phyloP scores from a whole-genome alignment of 2,113 vertebrate species.

The Protomyctophum bolini region DNA sequence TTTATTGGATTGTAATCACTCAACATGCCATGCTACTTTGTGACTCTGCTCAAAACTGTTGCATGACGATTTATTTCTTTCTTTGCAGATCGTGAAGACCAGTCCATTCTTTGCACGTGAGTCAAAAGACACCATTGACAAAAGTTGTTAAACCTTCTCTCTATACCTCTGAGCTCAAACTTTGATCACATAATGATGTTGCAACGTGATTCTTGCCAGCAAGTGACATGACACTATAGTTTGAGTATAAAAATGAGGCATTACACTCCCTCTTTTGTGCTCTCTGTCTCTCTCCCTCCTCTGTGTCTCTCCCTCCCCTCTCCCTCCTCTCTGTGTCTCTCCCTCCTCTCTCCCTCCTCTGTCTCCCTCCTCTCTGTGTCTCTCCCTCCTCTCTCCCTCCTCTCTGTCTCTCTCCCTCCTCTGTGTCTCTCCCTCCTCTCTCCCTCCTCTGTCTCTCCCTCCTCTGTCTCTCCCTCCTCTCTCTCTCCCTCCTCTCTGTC shows the following conservation, averaged over 20 bases:
- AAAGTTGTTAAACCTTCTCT: background rate
- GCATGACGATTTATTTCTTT: constrained; percentile 21
- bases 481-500: background rate
- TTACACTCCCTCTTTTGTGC: no score
- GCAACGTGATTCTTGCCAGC: no score
- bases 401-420: background rate
- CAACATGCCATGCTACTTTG: background rate
- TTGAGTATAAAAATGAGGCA: no score
- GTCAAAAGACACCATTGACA: constrained; percentile 61
- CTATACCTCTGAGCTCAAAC: background rate
- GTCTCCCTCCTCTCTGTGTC: background rate
- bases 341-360: no score
- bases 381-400: background rate
- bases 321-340: no score
- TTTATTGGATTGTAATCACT: background rate
- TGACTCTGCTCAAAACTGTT: background rate
- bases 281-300: no score
- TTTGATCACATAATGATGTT: background rate
- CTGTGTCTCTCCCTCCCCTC: background rate
- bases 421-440: background rate
- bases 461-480: background rate
- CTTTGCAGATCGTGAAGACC: constrained; percentile 93
- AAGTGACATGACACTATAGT: no score
- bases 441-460: no score
- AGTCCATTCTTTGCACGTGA: constrained; percentile 99